These are phyloP conservation scores for Micropoecilia bifurca DNA, from an alignment of 2,797 vertebrate genomes.

Conservation along the genomic window DNA sequence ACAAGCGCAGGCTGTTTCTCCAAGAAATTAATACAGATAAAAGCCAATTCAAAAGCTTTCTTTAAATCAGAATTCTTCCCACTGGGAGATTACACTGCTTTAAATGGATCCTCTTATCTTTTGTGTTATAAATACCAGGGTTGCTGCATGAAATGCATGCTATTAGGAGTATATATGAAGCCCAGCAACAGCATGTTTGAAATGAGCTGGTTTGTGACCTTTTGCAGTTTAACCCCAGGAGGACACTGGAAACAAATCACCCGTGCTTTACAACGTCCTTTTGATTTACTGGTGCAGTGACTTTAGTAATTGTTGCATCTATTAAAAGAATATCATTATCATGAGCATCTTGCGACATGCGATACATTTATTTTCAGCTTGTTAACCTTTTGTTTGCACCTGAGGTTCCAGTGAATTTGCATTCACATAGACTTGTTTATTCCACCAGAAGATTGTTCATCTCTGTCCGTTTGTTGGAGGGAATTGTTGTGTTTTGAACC, in stretches of 20 bases:
- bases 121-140: neutral
- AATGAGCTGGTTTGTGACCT: conserved; percentile 79
- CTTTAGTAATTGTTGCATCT: conserved; percentile 70
- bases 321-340: conserved; percentile 73
- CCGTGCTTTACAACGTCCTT: neutral
- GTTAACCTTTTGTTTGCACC: conserved; percentile 66
- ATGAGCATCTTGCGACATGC: conserved; percentile 48
- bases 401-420: conserved; percentile 42
- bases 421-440: conserved; percentile 8
- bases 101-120: conserved; percentile 6
- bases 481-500: neutral
- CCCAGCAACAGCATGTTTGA: conserved; percentile 46
- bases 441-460: neutral
- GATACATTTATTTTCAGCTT: conserved; percentile 57
- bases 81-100: neutral
- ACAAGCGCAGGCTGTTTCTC: neutral
- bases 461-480: neutral
- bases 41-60: conserved; percentile 5
- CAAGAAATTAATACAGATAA: conserved; percentile 1
- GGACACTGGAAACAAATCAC: conserved; percentile 53
- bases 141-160: conserved; percentile 1
- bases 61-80: neutral
- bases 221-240: conserved; percentile 77
- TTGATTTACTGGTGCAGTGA: conserved; percentile 2
- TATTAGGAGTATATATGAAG: conserved; percentile 49